phyloP scores from a whole-genome alignment of 2,797 vertebrate species.

The Acipenser transmontanus region DNA sequence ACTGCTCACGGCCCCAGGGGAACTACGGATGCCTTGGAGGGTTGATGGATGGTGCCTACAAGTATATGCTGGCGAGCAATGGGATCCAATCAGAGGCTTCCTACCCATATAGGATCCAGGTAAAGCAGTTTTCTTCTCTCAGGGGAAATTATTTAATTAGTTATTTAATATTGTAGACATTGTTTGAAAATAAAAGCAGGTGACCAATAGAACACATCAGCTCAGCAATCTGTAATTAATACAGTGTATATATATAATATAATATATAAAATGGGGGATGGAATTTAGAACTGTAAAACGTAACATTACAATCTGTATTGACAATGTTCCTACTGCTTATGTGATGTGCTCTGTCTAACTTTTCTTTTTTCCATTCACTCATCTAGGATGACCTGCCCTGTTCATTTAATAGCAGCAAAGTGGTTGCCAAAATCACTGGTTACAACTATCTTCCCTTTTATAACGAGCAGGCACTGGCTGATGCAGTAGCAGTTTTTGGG shows the following conservation, averaged over 20 bases:
- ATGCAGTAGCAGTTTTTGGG: slow-evolving; percentile 3
- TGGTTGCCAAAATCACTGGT: slow-evolving; percentile 3
- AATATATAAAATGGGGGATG: too few relatives aligned
- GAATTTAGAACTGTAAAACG: too few relatives aligned
- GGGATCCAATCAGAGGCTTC: slow-evolving; percentile 21
- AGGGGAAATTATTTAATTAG: too few relatives aligned
- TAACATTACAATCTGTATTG: too few relatives aligned
- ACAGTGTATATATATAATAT: not conserved
- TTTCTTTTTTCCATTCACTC: too few relatives aligned
- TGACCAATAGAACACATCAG: too few relatives aligned
- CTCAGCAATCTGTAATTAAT: too few relatives aligned
- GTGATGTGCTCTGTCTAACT: too few relatives aligned
- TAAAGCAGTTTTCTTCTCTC: slow-evolving; percentile 2
- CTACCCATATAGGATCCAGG: slow-evolving; percentile 20
- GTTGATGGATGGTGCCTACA: slow-evolving; percentile 9
- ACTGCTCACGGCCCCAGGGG: slow-evolving; percentile 17
- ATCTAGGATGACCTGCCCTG: too few relatives aligned
- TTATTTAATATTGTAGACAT: too few relatives aligned
- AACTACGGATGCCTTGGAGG: slow-evolving; percentile 21
- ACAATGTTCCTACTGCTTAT: too few relatives aligned
- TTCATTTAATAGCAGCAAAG: not conserved
- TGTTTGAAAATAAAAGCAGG: too few relatives aligned
- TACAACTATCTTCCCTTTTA: slow-evolving; percentile 4
- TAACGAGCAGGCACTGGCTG: slow-evolving; percentile 5
- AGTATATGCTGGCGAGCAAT: slow-evolving; percentile 13